A percentile compares a stretch with the other conserved stretches of the same genome.
phyloP scores from a whole-genome alignment of 2,113 vertebrate genomes.

The Callionymus lyra region DNA sequence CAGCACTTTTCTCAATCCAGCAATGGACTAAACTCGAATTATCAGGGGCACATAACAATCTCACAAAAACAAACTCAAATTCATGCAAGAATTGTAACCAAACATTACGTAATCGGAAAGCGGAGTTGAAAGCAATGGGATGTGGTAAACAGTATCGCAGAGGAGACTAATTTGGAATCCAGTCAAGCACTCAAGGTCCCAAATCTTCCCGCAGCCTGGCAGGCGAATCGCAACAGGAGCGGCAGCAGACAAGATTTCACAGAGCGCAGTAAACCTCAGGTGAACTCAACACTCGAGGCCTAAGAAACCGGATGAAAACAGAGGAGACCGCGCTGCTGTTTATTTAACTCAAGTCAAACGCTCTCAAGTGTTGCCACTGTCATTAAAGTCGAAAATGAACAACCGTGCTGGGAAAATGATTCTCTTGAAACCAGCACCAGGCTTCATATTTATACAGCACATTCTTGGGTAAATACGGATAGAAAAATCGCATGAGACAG shows the following conservation, averaged over 20 bases:
- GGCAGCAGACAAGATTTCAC: constrained; percentile 29
- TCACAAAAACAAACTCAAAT: constrained; percentile 12
- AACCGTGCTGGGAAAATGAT: too few relatives aligned
- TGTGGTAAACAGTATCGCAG: constrained; percentile 9
- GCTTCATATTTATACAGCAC: too few relatives aligned
- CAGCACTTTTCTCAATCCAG: constrained; percentile 17
- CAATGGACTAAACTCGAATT: constrained; percentile 22
- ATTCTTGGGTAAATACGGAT: too few relatives aligned
- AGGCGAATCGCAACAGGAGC: constrained; percentile 20
- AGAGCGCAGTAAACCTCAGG: constrained; percentile 24
- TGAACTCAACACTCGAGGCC: constrained; percentile 23
- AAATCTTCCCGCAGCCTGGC: constrained; percentile 22
- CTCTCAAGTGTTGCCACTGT: too few relatives aligned
- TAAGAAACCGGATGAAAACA: constrained; percentile 9
- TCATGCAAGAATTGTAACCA: constrained; percentile 12
- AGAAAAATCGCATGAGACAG: too few relatives aligned
- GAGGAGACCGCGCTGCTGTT: not conserved
- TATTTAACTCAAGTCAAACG: too few relatives aligned
- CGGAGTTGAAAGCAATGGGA: constrained; percentile 3
- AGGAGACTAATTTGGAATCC: constrained; percentile 29
- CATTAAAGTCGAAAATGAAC: too few relatives aligned
- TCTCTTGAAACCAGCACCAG: too few relatives aligned
- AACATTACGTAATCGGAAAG: constrained; percentile 16
- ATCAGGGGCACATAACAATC: constrained; percentile 10
- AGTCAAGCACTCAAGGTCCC: constrained; percentile 26